Base-by-base conservation (phyloP, 2,888 invertebrate species). In the Mythimna pallens region DNA sequence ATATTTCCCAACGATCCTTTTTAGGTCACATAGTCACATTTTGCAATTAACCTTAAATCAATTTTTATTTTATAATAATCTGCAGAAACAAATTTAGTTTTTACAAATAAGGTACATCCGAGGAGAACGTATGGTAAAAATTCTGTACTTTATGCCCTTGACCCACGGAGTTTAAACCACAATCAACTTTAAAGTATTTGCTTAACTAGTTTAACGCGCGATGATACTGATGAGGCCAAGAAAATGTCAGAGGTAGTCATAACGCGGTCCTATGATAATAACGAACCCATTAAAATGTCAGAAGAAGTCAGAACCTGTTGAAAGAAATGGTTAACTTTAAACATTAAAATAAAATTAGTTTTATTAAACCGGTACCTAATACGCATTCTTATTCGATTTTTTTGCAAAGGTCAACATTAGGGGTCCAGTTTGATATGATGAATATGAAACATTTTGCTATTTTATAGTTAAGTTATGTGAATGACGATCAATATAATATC, bases 161-260 rank as follows among this genome's bases (percentile, higher is more conserved):
- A 74, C 52, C 25, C 36, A 62, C n/a, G 20, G 34, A 52, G 14
- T 61, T 58, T 36, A 72, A 43, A 59, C 36, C 12, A 58, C 22
- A 40, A 50, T 63, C 12, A 36, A 74, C 6, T 58, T 52, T 36
- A 57, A 62, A 22, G 8, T n/a, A 65, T 63, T 34, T 12, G 7
- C 30, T 20, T 17, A 75, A 80, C 78, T 58, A 54, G 80, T 75
- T 50, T 63, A 34, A 10, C 30, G 12, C 22, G 10, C 14, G 61
- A 50, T 61, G 47, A 12, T 25, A 52, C 52, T 57, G 12, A 14
- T 34, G 10, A 81, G 67, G 54, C 12, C 52, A 34, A 58, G 3
- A 47, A 57, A 59, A 76, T 66, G 20, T 57, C 55, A 30, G 3
- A 73, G 36, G 36, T 36, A 36, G 36, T 36, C 36, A 36, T 36